These are phyloP conservation scores for Orchesella cincta DNA, from an alignment of 1,140 invertebrate genomes.

Conservation along the genomic window DNA sequence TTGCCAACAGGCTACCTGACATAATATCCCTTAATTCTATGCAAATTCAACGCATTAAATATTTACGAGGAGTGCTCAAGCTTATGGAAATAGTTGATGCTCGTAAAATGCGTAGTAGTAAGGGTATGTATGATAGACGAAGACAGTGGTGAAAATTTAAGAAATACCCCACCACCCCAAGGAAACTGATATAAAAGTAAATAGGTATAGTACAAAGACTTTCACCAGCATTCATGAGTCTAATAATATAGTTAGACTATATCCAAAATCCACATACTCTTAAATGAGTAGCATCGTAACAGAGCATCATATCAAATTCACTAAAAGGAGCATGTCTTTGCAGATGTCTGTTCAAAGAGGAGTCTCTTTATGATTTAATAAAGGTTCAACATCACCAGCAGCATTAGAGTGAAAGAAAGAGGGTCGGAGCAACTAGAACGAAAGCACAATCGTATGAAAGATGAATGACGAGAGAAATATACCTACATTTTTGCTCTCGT, in stretches of 20 bases:
- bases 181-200: not conserved
- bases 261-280: not conserved
- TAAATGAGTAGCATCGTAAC: not conserved
- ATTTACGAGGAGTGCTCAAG: not conserved
- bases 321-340: not conserved
- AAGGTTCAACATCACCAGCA: not conserved
- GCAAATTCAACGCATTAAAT: not conserved
- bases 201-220: not conserved
- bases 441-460: not conserved
- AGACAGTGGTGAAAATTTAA: not conserved
- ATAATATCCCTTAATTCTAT: not conserved
- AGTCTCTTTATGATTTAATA: not conserved
- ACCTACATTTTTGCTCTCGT: not conserved
- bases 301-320: not conserved
- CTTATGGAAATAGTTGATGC: not conserved
- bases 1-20: not conserved
- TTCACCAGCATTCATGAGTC: not conserved
- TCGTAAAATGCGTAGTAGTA: not conserved
- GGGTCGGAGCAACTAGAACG: not conserved
- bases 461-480: not conserved
- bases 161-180: not conserved
- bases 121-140: not conserved
- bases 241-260: not conserved
- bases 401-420: not conserved
- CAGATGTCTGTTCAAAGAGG: too few relatives aligned